Percentiles rank a stretch among this genome's conserved stretches.
Evolutionary conservation across 2,888 invertebrate genomes (phyloP).

Genomic region (Eristalinus aeneus): DNA sequence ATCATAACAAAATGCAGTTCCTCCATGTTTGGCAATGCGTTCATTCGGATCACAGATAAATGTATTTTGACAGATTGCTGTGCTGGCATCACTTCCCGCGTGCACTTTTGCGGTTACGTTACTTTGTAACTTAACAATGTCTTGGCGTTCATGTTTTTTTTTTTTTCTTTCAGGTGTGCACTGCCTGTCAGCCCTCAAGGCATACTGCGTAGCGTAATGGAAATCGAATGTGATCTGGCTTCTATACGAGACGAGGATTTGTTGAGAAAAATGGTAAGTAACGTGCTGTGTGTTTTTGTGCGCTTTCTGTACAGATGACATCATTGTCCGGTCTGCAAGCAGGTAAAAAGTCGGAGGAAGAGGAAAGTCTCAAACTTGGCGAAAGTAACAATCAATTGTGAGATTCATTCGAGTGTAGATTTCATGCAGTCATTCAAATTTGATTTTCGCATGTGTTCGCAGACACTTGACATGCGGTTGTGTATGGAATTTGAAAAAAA

Average conservation of each 20-base stretch:
- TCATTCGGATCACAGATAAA: constrained; percentile 46
- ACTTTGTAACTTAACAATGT: constrained; percentile 50
- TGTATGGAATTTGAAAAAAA: constrained; percentile 38
- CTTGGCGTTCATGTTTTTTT: not conserved
- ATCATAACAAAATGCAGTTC: constrained; percentile 46
- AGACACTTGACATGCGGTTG: constrained; percentile 16
- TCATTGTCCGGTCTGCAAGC: constrained; percentile 41
- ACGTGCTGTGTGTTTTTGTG: not conserved
- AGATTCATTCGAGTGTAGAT: constrained; percentile 17
- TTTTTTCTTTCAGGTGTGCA: constrained; percentile 57
- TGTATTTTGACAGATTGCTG: constrained; percentile 59
- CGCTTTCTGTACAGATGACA: constrained; percentile 36
- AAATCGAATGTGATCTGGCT: constrained; percentile 84
- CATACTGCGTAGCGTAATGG: constrained; percentile 73
- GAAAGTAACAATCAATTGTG: constrained; percentile 24
- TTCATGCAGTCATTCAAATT: constrained; percentile 36
- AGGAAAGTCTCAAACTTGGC: not conserved
- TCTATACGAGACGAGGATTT: constrained; percentile 89
- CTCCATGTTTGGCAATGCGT: constrained; percentile 40
- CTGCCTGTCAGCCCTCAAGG: constrained; percentile 36
- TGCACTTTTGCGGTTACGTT: constrained; percentile 53
- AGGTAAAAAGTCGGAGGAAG: not conserved
- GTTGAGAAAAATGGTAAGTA: constrained; percentile 88
- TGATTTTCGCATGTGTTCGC: constrained; percentile 27
- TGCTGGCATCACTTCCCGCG: not conserved